These are phyloP conservation scores for Nasonovia ribisnigri DNA, from an alignment of 2,888 invertebrate genomes.

Conservation along the genomic window DNA sequence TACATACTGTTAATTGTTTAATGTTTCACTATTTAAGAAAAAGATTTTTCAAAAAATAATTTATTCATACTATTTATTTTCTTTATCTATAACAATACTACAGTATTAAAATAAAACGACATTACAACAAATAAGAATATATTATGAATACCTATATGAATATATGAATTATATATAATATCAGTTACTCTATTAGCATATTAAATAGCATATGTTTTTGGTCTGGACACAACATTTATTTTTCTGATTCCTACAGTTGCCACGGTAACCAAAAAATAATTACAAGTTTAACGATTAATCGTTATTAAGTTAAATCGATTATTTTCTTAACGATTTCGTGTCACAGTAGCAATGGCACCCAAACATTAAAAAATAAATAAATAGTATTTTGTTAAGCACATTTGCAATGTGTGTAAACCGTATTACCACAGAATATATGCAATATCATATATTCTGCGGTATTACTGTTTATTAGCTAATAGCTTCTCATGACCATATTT, in stretches of 20 bases:
- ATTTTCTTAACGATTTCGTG: background rate
- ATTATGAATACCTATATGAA: too few species aligned
- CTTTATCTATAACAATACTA: background rate
- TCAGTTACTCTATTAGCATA: background rate
- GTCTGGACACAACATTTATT: background rate
- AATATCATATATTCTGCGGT: too few species aligned
- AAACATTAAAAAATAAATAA: background rate
- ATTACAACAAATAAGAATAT: background rate
- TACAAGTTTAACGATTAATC: background rate
- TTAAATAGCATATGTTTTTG: background rate
- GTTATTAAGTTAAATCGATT: background rate
- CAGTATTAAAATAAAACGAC: background rate
- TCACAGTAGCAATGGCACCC: too few species aligned
- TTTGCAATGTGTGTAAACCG: background rate
- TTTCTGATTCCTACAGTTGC: too few species aligned
- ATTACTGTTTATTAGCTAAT: too few species aligned
- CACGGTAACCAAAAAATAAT: too few species aligned
- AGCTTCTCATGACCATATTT: too few species aligned
- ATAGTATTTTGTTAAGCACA: background rate
- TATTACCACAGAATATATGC: too few species aligned
- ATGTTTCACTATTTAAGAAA: background rate
- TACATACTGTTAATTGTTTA: background rate
- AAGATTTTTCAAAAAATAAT: background rate
- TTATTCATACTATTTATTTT: background rate
- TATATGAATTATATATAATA: background rate